A percentile compares a stretch with the other conserved stretches of the same genome.
These are phyloP conservation scores for Burhinus bistriatus DNA, from an alignment of 2,113 vertebrate species.

Conservation along the genomic window DNA sequence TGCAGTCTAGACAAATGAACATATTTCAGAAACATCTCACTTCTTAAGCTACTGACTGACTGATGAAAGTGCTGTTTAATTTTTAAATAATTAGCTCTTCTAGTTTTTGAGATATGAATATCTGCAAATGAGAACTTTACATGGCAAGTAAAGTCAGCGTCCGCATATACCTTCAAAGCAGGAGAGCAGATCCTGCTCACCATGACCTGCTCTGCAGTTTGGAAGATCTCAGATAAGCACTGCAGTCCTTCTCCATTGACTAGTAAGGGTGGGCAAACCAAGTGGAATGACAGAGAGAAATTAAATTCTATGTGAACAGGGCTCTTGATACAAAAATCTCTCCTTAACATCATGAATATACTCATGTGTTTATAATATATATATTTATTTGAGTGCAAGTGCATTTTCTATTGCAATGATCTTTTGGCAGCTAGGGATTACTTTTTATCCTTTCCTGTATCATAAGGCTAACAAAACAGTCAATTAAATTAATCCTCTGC, in stretches of 20 bases:
- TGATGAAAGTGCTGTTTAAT: conserved; percentile 16
- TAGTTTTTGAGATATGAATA: conserved; percentile 21
- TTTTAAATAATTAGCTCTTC: conserved; percentile 54
- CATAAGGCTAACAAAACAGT: conserved; percentile 46
- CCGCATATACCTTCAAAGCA: neutral
- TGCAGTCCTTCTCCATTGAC: neutral
- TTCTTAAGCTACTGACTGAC: conserved; percentile 21
- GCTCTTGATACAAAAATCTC: neutral
- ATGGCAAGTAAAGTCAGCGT: neutral
- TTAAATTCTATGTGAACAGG: neutral
- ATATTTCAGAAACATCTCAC: conserved; percentile 30
- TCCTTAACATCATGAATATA: neutral
- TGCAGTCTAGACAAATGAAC: conserved; percentile 43
- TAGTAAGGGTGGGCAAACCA: neutral
- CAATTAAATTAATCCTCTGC: conserved; percentile 59
- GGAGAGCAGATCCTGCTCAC: conserved; percentile 8
- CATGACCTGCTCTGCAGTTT: neutral
- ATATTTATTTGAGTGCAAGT: neutral
- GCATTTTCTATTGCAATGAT: neutral
- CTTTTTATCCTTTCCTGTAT: conserved; percentile 30
- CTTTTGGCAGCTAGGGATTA: neutral
- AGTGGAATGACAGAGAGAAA: neutral
- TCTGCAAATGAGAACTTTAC: conserved; percentile 39
- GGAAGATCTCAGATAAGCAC: neutral
- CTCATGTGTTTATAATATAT: neutral